Percentiles rank a stretch among this genome's conserved stretches.
Evolutionary conservation across 2,797 vertebrate genomes (phyloP).

Genomic region (Hoplostethus mediterraneus): DNA sequence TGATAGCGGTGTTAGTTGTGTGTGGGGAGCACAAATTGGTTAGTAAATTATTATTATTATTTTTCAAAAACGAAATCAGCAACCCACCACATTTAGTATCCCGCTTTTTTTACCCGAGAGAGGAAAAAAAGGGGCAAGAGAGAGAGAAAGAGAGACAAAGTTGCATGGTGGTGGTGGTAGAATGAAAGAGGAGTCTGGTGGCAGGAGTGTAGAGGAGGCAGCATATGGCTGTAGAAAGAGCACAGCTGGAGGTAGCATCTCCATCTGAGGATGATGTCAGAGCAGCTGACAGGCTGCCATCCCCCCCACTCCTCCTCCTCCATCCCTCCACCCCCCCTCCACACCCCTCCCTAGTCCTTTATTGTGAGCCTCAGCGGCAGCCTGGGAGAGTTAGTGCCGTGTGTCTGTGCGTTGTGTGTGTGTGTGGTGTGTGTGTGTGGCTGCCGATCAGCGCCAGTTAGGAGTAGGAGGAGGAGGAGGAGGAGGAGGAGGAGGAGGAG

Average conservation of each 20-base stretch:
- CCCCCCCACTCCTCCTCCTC: conserved; percentile 83
- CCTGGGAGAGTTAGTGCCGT: conserved; percentile 93
- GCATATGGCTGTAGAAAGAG: conserved; percentile 99
- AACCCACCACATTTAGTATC: conserved; percentile 77
- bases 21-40: conserved; percentile 47
- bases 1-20: conserved; percentile 60
- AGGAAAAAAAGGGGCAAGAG: conserved; percentile 81
- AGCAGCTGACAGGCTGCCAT: conserved; percentile 99
- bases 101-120: conserved; percentile 44
- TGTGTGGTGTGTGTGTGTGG: conserved; percentile 84
- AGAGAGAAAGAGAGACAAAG: conserved; percentile 90
- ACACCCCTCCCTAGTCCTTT: conserved; percentile 93
- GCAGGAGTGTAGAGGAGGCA: conserved; percentile 99
- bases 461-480: conserved; percentile 51
- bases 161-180: conserved; percentile 88
- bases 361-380: conserved; percentile 96
- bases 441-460: conserved; percentile 82
- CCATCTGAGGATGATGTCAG: conserved; percentile 99
- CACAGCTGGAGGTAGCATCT: conserved; percentile 99
- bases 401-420: conserved; percentile 93
- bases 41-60: conserved; percentile 35
- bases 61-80: conserved; percentile 65
- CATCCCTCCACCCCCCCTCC: conserved; percentile 65
- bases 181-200: conserved; percentile 99
- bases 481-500: conserved; percentile 70